Percentiles rank a stretch among this genome's conserved stretches.
Evolutionary conservation across 2,113 vertebrate genomes (phyloP).

Genomic region (Scophthalmus maximus): DNA sequence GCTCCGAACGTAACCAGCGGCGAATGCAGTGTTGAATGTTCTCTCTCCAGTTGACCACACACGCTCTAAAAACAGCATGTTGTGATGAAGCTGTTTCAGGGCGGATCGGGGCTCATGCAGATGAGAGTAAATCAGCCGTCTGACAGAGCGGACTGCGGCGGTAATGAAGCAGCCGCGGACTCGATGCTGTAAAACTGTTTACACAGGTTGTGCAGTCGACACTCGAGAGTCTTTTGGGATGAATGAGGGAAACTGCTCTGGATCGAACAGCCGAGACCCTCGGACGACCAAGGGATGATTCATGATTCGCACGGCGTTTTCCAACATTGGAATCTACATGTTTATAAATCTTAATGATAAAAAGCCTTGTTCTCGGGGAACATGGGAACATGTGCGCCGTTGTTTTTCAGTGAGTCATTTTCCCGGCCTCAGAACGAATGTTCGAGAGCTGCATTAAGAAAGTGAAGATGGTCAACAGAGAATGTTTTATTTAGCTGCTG

Average conservation of each 20-base stretch:
- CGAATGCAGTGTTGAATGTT: too few species aligned
- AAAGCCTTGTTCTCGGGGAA: neutral
- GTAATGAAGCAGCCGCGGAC: constrained; percentile 28
- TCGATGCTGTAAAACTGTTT: neutral
- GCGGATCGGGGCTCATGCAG: too few species aligned
- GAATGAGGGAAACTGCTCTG: neutral
- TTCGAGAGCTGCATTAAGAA: too few species aligned
- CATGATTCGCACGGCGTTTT: too few species aligned
- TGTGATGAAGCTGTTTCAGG: too few species aligned
- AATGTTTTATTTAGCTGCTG: too few species aligned
- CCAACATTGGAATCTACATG: neutral
- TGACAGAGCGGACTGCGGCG: neutral
- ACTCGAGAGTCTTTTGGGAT: neutral
- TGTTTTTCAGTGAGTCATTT: neutral
- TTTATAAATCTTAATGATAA: neutral
- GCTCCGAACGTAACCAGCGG: too few species aligned
- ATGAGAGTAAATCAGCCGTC: too few species aligned
- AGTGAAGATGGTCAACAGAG: too few species aligned
- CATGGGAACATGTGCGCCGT: neutral
- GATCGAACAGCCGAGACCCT: too few species aligned
- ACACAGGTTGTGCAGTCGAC: neutral
- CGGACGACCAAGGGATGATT: neutral
- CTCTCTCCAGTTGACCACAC: too few species aligned
- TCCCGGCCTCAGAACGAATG: neutral
- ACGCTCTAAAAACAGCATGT: too few species aligned